Percentiles rank a stretch among this genome's conserved stretches.
These are phyloP conservation scores for Vireo altiloquus DNA, from an alignment of 2,113 vertebrate genomes.

Conservation along the genomic window DNA sequence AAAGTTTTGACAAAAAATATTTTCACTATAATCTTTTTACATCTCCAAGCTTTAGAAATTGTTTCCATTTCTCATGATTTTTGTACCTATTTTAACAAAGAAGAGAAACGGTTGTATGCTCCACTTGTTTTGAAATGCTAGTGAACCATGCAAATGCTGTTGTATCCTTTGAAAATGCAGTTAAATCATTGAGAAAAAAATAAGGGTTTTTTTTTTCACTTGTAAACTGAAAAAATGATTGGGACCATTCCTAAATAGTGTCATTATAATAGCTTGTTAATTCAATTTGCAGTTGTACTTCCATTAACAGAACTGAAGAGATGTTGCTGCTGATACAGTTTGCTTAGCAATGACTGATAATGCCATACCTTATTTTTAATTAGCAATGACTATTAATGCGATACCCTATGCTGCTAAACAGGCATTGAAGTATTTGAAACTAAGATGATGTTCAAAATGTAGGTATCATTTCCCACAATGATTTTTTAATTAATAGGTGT, in stretches of 20 bases:
- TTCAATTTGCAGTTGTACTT: not conserved
- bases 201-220: accelerated
- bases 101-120: not conserved
- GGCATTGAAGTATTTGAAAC: not conserved
- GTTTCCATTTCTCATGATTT: not conserved
- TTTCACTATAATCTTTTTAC: not conserved
- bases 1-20: not conserved
- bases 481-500: not conserved
- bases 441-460: not conserved
- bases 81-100: not conserved
- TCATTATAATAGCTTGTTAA: not conserved
- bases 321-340: not conserved
- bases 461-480: not conserved
- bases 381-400: not conserved
- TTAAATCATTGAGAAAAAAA: not conserved
- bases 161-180: not conserved
- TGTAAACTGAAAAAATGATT: not conserved
- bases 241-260: not conserved
- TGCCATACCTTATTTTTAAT: not conserved
- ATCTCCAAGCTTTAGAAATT: not conserved
- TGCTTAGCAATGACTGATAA: not conserved
- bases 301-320: not conserved
- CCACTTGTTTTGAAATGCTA: not conserved
- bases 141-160: not conserved
- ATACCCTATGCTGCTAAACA: not conserved